A percentile compares a stretch with the other conserved stretches of the same genome.
phyloP scores from a whole-genome alignment of 2,888 invertebrate species.

The Parnassius mnemosyne region DNA sequence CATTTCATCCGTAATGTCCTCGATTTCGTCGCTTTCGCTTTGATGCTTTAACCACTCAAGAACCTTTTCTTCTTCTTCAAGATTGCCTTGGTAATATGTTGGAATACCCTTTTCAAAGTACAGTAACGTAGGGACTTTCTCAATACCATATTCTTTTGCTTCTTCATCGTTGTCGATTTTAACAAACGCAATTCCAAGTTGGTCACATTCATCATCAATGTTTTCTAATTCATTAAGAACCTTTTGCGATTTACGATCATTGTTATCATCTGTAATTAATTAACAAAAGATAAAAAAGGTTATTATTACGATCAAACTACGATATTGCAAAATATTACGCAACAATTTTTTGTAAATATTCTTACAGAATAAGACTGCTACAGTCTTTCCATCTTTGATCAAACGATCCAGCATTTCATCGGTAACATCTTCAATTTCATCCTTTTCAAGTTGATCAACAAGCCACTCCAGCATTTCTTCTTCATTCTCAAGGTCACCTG shows the following conservation, averaged over 20 bases:
- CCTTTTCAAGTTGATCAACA: conserved; percentile 91
- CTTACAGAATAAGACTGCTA: conserved; percentile 95
- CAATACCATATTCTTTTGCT: conserved; percentile 94
- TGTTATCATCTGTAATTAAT: conserved; percentile 87
- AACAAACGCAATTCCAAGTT: conserved; percentile 93
- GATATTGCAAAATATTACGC: too few relatives aligned
- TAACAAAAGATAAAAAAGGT: conserved; percentile 14
- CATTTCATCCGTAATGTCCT: conserved; percentile 97
- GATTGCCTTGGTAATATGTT: conserved; percentile 88
- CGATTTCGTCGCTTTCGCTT: conserved; percentile 93
- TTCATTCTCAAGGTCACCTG: conserved; percentile 92
- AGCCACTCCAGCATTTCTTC: conserved; percentile 94
- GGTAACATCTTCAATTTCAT: conserved; percentile 96
- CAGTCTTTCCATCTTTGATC: conserved; percentile 92
- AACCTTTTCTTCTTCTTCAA: conserved; percentile 94
- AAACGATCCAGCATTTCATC: conserved; percentile 96
- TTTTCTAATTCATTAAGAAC: conserved; percentile 94
- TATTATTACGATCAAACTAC: conserved; percentile 13
- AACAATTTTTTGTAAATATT: conserved; percentile 3
- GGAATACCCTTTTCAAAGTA: conserved; percentile 90
- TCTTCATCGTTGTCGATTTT: conserved; percentile 95
- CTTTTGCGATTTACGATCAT: conserved; percentile 91
- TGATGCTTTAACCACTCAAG: conserved; percentile 93
- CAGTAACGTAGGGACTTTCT: conserved; percentile 90
- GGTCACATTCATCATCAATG: conserved; percentile 95